Conservation (phyloP, 2,888 invertebrate genomes). For the Opisthograptis luteolata region DNA sequence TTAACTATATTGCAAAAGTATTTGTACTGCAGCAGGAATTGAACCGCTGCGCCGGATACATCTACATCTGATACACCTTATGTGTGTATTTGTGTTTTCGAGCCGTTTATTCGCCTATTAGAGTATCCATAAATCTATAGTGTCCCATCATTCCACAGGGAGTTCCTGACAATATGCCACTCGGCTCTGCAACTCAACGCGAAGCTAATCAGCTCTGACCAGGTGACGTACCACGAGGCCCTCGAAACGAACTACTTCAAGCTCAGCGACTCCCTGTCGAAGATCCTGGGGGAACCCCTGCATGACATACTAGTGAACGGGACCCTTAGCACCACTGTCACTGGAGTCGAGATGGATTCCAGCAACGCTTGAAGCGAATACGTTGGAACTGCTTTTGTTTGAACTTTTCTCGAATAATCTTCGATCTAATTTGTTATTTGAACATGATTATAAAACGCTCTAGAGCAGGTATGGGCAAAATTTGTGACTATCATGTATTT, state of each 20-base stretch:
- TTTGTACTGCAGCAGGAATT: too few species aligned
- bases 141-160: conserved; percentile 82
- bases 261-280: conserved; percentile 90
- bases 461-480: too few species aligned
- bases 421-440: too few species aligned
- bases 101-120: not conserved
- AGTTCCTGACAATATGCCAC: conserved; percentile 95
- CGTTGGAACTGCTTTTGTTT: not conserved
- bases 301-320: conserved; percentile 87
- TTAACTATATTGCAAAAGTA: too few species aligned
- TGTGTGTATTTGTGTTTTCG: too few species aligned
- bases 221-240: conserved; percentile 96
- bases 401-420: not conserved
- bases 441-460: too few species aligned
- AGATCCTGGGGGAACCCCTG: conserved; percentile 89
- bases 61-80: too few species aligned
- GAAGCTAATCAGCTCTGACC: conserved; percentile 94
- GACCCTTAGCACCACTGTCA: conserved; percentile 91
- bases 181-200: conserved; percentile 95
- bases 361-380: conserved; percentile 89
- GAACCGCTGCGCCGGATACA: too few species aligned
- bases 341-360: conserved; percentile 91
- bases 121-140: conserved; percentile 2
- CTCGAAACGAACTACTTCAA: conserved; percentile 94
- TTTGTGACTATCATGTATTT: too few species aligned